Evolutionary conservation across 2,888 invertebrate genomes (phyloP).

Genomic region (Caenorhabditis angaria): DNA sequence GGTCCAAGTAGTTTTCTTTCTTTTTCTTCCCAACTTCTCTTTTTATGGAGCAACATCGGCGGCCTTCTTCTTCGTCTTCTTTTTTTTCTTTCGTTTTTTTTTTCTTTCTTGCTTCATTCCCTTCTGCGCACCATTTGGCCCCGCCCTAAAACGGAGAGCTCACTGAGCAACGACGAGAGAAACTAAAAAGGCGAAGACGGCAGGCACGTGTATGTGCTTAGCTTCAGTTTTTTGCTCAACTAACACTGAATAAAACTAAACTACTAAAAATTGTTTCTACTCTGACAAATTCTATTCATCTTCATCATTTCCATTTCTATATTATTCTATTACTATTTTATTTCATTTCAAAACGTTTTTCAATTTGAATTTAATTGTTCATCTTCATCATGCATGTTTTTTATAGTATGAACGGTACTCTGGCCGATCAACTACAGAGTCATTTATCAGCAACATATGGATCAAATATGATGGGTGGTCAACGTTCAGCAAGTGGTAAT

Average conservation of each 20-base stretch:
- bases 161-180: conserved; percentile 33
- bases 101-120: conserved; percentile 15
- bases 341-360: too few species aligned
- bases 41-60: conserved; percentile 1
- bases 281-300: too few species aligned
- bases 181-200: background rate
- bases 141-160: conserved; percentile 18
- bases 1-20: conserved; percentile 6
- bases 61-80: conserved; percentile 10
- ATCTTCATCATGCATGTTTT: conserved; percentile 30
- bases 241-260: background rate
- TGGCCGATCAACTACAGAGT: conserved; percentile 49
- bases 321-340: too few species aligned
- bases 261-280: background rate
- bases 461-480: conserved; percentile 16
- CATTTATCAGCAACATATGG: conserved; percentile 32
- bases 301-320: too few species aligned
- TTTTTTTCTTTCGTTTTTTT: conserved; percentile 16
- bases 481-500: conserved; percentile 2
- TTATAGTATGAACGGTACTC: conserved; percentile 54
- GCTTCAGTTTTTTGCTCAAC: conserved; percentile 23
- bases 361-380: background rate
- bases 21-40: conserved; percentile 21
- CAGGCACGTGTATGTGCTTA: conserved; percentile 29
- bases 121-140: conserved; percentile 12